These are phyloP conservation scores for Marmota monax DNA, from an alignment of 2,113 vertebrate genomes.

Conservation along the genomic window DNA sequence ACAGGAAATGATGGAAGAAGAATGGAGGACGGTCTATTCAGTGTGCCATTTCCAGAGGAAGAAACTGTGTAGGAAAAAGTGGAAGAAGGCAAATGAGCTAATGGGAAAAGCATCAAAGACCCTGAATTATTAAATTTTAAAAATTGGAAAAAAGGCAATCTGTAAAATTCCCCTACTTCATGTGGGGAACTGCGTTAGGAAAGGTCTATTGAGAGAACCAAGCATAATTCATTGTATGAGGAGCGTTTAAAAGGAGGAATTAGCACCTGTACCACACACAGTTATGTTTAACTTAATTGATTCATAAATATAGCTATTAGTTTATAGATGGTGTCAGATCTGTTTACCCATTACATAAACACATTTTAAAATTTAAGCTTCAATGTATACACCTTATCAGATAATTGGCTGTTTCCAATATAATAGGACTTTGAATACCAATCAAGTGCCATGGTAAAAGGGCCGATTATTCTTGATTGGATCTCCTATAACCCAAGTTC, in stretches of 20 bases:
- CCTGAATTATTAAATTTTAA: neutral
- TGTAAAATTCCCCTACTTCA: neutral
- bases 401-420: slow-evolving; percentile 1
- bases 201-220: neutral
- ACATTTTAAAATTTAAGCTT: slow-evolving; percentile 5
- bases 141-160: neutral
- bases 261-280: neutral
- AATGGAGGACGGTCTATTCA: neutral
- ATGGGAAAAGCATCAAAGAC: neutral
- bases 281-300: slow-evolving; percentile 29
- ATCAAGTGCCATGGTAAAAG: neutral
- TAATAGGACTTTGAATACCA: neutral
- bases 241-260: slow-evolving; percentile 24
- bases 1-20: neutral
- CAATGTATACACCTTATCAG: slow-evolving; percentile 15
- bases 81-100: neutral
- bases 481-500: neutral
- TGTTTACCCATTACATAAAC: neutral
- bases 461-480: neutral
- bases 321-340: slow-evolving; percentile 28
- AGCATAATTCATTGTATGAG: neutral
- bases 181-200: neutral
- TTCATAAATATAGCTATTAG: slow-evolving; percentile 36
- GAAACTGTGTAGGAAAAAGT: neutral
- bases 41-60: neutral